Evolutionary conservation across 2,888 invertebrate genomes (phyloP).

Genomic region (Synergus japonicus): DNA sequence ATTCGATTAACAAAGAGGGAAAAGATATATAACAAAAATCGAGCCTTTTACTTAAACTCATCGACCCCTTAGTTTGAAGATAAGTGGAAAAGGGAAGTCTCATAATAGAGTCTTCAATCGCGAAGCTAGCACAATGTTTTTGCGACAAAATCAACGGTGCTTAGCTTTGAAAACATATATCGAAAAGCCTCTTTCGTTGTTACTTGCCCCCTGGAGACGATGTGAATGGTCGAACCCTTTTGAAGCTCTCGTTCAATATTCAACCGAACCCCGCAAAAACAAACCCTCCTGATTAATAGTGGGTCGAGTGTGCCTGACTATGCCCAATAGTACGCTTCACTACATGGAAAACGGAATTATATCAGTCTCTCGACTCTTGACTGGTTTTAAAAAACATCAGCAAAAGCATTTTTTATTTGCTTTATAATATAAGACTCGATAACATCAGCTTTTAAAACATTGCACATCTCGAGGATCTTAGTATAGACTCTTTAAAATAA

Average conservation of each 20-base stretch:
- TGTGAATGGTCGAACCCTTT: constrained; percentile 63
- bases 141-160: constrained; percentile 50
- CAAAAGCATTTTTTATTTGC: no score
- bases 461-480: no score
- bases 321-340: not conserved
- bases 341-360: constrained; percentile 2
- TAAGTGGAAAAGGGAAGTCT: constrained; percentile 54
- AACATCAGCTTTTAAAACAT: no score
- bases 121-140: constrained; percentile 67
- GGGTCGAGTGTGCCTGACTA: constrained; percentile 3
- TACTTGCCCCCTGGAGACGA: constrained; percentile 56
- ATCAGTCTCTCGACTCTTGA: not conserved
- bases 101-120: constrained; percentile 56
- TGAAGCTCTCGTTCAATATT: constrained; percentile 67
- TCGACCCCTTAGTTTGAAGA: constrained; percentile 43
- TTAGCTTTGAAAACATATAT: constrained; percentile 53
- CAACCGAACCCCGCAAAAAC: constrained; percentile 64
- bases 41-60: constrained; percentile 42
- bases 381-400: not conserved
- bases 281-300: constrained; percentile 68
- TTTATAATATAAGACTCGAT: no score
- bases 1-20: constrained; percentile 46
- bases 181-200: constrained; percentile 33
- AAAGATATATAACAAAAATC: constrained; percentile 49
- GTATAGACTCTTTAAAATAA: no score